Evolutionary conservation across 2,888 invertebrate species (phyloP), one percentile per base, ranked within the genome.

Genomic region (Crepidodera aurea): DNA sequence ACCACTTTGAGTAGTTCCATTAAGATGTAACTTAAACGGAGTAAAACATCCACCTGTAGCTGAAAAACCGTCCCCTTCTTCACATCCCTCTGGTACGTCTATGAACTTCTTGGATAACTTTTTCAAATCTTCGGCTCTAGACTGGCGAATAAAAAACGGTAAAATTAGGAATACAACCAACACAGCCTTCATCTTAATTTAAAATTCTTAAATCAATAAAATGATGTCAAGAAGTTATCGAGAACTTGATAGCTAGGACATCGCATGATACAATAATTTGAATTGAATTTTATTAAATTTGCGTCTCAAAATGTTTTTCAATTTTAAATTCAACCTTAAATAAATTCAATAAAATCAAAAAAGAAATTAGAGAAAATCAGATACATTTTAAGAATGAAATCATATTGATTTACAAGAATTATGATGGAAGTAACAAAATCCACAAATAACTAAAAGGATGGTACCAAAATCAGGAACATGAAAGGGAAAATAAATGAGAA

Each of bases 31-130:
- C 1, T 19, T 1, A 51, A 71, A 71, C 7, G 69, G 67, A 25
- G 57, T 44, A 40, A 69, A 51, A 37, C 72, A 72, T 16, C 62
- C 62, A 15, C 72, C 72, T 40, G 68, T 65, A 39, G 69, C 66
- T n/a, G 67, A 66, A 44, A 64, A 37, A 15, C 18, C 13, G 6
- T 34, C 18, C 7, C 72, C 72, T 27, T 64, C 66, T 12, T 68
- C 58, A 61, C 72, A 72, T 7, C 61, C 63, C 42, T 8, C 32
- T 32, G 69, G 69, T 27, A 67, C 66, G 44, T 69, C 69, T 32
- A 69, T 64, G 53, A 65, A 67, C 48, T 67, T 42, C 25, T 61
- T 63, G 2, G 55, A 53, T 13, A 7, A 34, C 50, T 50, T 58
- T n/a, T 5, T 44, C 10, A 32, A 40, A 29, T 19, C 16, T 6